These are phyloP conservation scores for Yponomeuta sedellus DNA, from an alignment of 2,888 invertebrate species.

Conservation along the genomic window DNA sequence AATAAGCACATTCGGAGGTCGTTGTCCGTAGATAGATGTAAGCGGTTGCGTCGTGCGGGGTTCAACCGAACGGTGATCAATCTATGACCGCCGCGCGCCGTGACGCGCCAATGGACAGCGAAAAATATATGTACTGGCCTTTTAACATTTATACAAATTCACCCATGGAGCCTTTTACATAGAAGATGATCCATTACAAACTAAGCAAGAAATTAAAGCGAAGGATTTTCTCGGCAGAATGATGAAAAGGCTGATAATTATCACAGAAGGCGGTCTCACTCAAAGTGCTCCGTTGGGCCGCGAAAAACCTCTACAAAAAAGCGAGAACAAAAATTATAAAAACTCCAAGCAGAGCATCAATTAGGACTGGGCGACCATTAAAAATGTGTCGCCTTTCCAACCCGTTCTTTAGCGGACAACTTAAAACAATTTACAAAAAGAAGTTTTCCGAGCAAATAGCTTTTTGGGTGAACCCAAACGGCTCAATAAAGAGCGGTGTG, in stretches of 20 bases:
- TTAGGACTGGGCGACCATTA: slow-evolving; percentile 11
- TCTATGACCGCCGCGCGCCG: slow-evolving; percentile 46
- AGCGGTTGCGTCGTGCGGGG: background rate
- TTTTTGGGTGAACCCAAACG: slow-evolving; percentile 54
- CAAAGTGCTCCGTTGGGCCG: background rate
- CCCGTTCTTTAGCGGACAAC: slow-evolving; percentile 14
- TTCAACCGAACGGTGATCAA: slow-evolving; percentile 52
- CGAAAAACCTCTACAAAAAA: background rate
- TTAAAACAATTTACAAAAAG: slow-evolving; percentile 31
- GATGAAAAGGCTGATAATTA: background rate
- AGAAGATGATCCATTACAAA: background rate
- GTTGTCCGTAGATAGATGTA: background rate
- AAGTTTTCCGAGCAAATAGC: slow-evolving; percentile 39
- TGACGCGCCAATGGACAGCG: slow-evolving; percentile 59
- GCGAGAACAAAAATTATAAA: slow-evolving; percentile 4
- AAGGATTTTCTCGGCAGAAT: background rate
- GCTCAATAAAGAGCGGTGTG: slow-evolving; percentile 62
- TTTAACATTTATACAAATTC: background rate
- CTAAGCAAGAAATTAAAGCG: background rate
- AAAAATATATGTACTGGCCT: slow-evolving; percentile 45
- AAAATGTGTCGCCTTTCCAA: slow-evolving; percentile 13
- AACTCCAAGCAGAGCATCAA: slow-evolving; percentile 2
- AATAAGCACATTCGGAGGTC: background rate
- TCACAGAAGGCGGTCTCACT: background rate
- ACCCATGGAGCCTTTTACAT: background rate